A percentile compares a stretch with the other conserved stretches of the same genome.
Conservation (phyloP, 2,888 invertebrate species). For the Hirtodrosophila histrioides region DNA sequence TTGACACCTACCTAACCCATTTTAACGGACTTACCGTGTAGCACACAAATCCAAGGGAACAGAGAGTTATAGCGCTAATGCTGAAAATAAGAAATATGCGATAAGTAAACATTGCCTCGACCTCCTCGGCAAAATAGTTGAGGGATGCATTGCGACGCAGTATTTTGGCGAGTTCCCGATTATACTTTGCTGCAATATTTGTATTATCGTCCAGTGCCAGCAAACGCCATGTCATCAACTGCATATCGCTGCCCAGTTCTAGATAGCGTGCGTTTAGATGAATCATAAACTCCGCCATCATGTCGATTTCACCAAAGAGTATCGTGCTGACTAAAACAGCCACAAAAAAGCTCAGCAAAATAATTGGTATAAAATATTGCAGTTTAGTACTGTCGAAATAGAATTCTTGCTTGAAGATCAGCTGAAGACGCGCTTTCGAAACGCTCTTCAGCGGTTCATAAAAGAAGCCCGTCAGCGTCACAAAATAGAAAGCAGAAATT, state of each 20-base stretch:
- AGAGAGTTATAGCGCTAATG: slow-evolving; percentile 67
- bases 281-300: slow-evolving; percentile 71
- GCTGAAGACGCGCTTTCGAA: slow-evolving; percentile 45
- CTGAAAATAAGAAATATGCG: slow-evolving; percentile 74
- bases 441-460: slow-evolving; percentile 51
- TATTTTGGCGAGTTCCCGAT: slow-evolving; percentile 40
- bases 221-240: slow-evolving; percentile 8
- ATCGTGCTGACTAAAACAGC: slow-evolving; percentile 58
- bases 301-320: slow-evolving; percentile 67
- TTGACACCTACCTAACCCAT: no score
- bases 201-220: slow-evolving; percentile 1
- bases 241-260: slow-evolving; percentile 63
- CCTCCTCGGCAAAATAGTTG: slow-evolving; percentile 61
- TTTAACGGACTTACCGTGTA: slow-evolving; percentile 59
- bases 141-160: slow-evolving; percentile 62
- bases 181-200: slow-evolving; percentile 56
- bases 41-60: slow-evolving; percentile 67
- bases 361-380: slow-evolving; percentile 52
- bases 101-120: slow-evolving; percentile 69
- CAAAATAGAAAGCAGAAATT: slow-evolving; percentile 58
- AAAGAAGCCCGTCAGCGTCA: slow-evolving; percentile 56
- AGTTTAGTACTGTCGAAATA: slow-evolving; percentile 60
- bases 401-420: slow-evolving; percentile 69
- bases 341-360: slow-evolving; percentile 50
- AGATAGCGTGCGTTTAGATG: slow-evolving; percentile 75